Percentiles rank a stretch among this genome's conserved stretches.
Conservation (phyloP, 2,888 invertebrate genomes). For the Campoletis raptor region DNA sequence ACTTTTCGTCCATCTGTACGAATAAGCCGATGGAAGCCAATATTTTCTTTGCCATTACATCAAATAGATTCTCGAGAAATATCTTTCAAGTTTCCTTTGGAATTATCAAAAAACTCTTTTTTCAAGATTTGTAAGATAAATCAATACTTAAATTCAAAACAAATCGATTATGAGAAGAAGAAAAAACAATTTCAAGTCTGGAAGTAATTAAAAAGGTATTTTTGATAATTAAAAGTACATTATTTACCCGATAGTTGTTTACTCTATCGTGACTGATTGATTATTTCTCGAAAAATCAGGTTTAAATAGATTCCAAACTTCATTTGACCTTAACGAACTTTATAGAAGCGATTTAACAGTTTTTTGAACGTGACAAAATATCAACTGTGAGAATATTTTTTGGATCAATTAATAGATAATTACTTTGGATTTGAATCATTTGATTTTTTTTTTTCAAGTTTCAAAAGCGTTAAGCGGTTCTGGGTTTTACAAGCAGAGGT, state of each 20-base stretch:
- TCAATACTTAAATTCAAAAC: background rate
- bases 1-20: slow-evolving; percentile 62
- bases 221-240: background rate
- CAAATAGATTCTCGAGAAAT: background rate
- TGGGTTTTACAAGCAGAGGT: slow-evolving; percentile 8
- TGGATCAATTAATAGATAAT: background rate
- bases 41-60: slow-evolving; percentile 19
- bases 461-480: background rate
- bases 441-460: background rate
- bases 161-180: background rate
- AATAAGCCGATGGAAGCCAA: slow-evolving; percentile 46
- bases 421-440: background rate
- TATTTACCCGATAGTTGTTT: background rate
- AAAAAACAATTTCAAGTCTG: background rate
- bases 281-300: background rate
- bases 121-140: background rate
- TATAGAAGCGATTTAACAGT: background rate
- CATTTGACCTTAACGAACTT: too few species aligned
- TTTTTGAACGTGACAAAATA: background rate
- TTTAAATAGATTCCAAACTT: background rate
- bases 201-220: background rate
- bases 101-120: background rate
- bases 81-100: background rate
- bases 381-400: background rate
- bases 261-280: background rate